phyloP scores from a whole-genome alignment of 2,888 invertebrate genomes.

The Rotaria magnacalcarata region DNA sequence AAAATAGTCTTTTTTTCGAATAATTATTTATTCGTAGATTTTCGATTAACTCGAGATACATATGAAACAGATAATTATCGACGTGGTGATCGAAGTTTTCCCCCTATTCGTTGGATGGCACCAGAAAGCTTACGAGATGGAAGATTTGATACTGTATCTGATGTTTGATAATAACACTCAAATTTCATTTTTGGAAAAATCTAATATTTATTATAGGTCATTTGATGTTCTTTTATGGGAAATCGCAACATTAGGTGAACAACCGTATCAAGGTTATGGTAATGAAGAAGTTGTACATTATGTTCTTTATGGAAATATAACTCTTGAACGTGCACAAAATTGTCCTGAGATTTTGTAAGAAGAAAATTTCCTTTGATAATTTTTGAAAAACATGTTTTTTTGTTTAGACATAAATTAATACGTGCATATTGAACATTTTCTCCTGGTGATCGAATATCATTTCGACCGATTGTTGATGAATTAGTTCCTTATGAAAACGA shows the following conservation, averaged over 20 bases:
- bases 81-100: constrained; percentile 79
- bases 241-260: constrained; percentile 93
- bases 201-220: constrained; percentile 65
- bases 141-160: constrained; percentile 89
- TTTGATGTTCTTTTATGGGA: constrained; percentile 96
- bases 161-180: constrained; percentile 70
- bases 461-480: constrained; percentile 15
- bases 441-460: constrained; percentile 9
- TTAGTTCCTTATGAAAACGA: constrained; percentile 4
- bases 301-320: constrained; percentile 74
- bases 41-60: constrained; percentile 89
- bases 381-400: no score
- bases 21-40: constrained; percentile 64
- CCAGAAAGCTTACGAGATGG: constrained; percentile 92
- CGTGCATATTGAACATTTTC: constrained; percentile 10
- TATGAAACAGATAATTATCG: constrained; percentile 76
- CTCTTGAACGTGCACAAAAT: constrained; percentile 88
- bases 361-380: no score
- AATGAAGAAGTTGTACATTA: constrained; percentile 79
- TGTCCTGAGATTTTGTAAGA: constrained; percentile 77
- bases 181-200: no score
- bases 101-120: constrained; percentile 96
- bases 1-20: no score
- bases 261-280: constrained; percentile 81
- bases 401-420: constrained; percentile 22